Base-by-base conservation (phyloP, 1,140 invertebrate species). In the Philotrypesis tridentata region DNA sequence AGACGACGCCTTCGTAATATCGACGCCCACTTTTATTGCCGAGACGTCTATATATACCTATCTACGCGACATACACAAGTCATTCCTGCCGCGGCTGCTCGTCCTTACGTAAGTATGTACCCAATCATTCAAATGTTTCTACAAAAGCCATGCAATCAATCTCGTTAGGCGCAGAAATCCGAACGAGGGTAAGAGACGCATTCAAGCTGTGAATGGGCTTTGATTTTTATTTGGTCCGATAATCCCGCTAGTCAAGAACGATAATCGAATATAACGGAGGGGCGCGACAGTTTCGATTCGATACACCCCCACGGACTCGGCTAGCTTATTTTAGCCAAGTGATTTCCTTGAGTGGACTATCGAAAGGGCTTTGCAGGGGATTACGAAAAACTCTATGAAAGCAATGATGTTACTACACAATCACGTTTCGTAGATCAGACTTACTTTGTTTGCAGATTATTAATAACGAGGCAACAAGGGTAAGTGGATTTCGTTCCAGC, bases 151-250 rank as follows among this genome's bases (percentile, higher is more conserved):
- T 17, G 21, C 6, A 55, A 55, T 55, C 48, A 55, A 55, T 55
- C 48, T 55, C 48, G 48, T 55, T n/a, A n/a, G 48, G 21, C 21
- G 7, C 21, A 0, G 17, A n/a, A n/a, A 55, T 55, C 48, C 48
- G n/a, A 17, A 55, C 48, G 48, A 17, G 21, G 48, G 7, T n/a
- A 17, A n/a, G 21, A 55, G 48, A 55, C 0, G 21, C 9, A 3
- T 37, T 37, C 61, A 17, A 11, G 17, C 27, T 29, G 23, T 60
- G 48, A 74, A 60, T 60, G 27, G 72, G 14, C 48, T 74, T 74
- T 75, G 73, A 75, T 75, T 75, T 75, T 75, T 75, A 75, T 75
- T n/a, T 75, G 55, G 48, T 5, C 23, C 55, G 55, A 63, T 63
- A 63, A 75, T 63, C 29, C 73, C 27, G 73, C 73, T 31, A 61